These are phyloP conservation scores for Acanthisitta chloris DNA, from an alignment of 2,113 vertebrate species.

Conservation along the genomic window DNA sequence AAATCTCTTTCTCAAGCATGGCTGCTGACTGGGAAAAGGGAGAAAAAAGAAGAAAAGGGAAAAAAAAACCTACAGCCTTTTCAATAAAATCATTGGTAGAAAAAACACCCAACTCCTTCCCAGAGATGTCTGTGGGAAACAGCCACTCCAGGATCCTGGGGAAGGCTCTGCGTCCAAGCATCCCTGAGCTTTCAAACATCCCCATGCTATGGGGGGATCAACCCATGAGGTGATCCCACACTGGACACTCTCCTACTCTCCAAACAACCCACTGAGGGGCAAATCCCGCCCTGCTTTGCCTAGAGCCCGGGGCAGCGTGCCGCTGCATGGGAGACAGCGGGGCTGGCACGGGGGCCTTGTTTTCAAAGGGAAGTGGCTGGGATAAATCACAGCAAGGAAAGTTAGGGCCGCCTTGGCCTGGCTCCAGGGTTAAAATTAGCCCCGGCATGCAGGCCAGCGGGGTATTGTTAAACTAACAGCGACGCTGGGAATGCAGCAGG, in stretches of 20 bases:
- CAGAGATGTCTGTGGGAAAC: conserved; percentile 5
- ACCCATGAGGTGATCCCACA: fast-evolving
- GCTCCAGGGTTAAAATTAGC: conserved; percentile 56
- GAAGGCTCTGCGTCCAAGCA: not conserved
- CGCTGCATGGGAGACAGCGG: not conserved
- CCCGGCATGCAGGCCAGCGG: not conserved
- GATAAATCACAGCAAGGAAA: conserved; percentile 40
- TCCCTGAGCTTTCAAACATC: not conserved
- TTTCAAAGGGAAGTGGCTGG: conserved; percentile 45
- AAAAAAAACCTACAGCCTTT: conserved; percentile 6
- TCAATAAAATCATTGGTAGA: conserved; percentile 38
- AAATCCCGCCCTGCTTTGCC: not conserved
- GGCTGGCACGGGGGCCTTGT: conserved; percentile 13
- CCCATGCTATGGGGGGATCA: not conserved
- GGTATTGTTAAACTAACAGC: not conserved
- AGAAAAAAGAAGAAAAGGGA: not conserved
- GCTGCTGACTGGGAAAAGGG: conserved; percentile 1
- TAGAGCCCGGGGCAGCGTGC: not conserved
- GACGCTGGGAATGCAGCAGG: not conserved
- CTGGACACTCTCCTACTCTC: not conserved
- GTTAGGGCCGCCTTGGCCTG: conserved; percentile 4
- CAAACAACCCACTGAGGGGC: not conserved
- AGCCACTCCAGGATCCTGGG: not conserved
- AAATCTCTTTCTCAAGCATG: not conserved
- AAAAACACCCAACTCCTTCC: conserved; percentile 16